Base-by-base conservation (phyloP, 1,140 invertebrate genomes). In the Trichoplusia ni region DNA sequence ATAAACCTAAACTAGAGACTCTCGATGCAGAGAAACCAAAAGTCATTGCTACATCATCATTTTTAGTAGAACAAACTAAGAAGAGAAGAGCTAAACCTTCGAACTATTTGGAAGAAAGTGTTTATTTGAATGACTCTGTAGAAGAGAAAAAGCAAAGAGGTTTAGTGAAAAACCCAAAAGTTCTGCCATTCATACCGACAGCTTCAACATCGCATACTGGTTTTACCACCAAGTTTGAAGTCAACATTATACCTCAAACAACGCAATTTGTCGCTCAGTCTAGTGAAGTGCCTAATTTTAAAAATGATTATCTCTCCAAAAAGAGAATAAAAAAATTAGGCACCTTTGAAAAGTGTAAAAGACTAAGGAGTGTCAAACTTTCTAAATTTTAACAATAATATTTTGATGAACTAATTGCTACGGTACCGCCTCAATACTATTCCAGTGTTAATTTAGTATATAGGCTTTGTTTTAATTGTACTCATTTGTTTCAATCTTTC, bases 31-130 rank as follows among this genome's bases (percentile, higher is more conserved):
- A 79, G 44, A 82, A 77, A 51, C 1, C 64, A 9, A 81, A 75
- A 65, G 64, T 75, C 4, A 72, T 84, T 54, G 78, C 87, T 6
- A 90, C 87, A 14, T 71, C 75, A 27, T 47, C 74, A 16, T 90
- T 90, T 67, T 25, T 70, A 38, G 79, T 90, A 11, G 75, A 84
- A 81, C 75, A 86, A 64, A 61, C 67, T 1, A 79, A 49, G 29
- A 72, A 69, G 31, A 67, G 58, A 6, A 82, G 62, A 54, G 83
- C 69, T 38, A 90, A 87, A 64, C 87, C 86, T 11, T 90, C 86
- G 19, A 80, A 79, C 19, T 90, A 82, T 69, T 65, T 90, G 23
- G 86, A 90, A 81, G 80, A 90, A 53, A 90, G 84, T 67, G 64
- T 90, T 53, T 88, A 83, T 67, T 11, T 89, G 9, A 80, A 86